phyloP scores from a whole-genome alignment of 1,140 invertebrate genomes.

The Holcopasites calliopsidis region DNA sequence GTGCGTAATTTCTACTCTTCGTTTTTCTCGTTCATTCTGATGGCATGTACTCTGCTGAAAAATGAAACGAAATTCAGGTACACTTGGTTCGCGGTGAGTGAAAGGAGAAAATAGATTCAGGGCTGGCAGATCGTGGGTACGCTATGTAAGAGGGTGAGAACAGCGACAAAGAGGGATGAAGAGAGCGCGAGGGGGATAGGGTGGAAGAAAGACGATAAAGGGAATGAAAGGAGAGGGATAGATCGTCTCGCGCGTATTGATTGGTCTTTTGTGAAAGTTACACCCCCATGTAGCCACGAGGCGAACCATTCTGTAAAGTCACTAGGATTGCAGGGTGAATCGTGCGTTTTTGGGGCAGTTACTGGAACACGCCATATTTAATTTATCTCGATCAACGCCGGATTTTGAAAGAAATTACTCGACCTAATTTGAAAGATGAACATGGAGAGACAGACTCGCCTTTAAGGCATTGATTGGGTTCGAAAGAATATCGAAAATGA shows the following conservation, averaged over 20 bases:
- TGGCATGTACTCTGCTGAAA: no score
- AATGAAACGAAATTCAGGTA: no score
- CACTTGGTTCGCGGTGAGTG: no score
- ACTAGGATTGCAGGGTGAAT: constrained; percentile 46
- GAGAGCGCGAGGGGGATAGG: neutral
- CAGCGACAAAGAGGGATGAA: neutral
- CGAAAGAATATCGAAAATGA: neutral
- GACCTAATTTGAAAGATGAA: no score
- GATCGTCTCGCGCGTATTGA: constrained; percentile 76
- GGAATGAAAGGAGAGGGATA: constrained; percentile 51
- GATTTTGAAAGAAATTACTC: no score
- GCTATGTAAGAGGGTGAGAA: no score
- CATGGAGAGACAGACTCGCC: no score
- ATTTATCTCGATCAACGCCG: constrained; percentile 11
- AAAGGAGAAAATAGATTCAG: no score
- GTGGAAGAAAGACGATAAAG: constrained; percentile 5
- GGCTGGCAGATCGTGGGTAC: neutral
- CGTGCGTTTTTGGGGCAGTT: neutral
- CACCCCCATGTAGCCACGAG: constrained; percentile 60
- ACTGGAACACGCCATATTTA: constrained; percentile 40
- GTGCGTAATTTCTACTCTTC: neutral
- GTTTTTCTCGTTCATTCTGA: neutral
- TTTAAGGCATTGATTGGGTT: no score
- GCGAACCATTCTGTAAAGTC: constrained; percentile 45
- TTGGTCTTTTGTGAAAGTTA: constrained; percentile 76